Conservation (phyloP, 2,797 vertebrate genomes). For the Enteromius argenteus region DNA sequence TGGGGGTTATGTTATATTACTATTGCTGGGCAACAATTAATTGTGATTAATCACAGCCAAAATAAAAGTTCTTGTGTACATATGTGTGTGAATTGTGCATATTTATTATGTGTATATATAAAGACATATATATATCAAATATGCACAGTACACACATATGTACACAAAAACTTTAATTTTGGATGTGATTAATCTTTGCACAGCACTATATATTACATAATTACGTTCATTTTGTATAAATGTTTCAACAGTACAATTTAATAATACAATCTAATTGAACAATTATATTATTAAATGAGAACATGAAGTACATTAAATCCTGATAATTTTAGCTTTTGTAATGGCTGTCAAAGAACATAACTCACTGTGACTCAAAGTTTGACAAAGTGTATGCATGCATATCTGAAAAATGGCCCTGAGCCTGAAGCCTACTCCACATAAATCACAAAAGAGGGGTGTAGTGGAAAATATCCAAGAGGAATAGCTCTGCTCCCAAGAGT, state of each 20-base stretch:
- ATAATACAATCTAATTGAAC: neutral
- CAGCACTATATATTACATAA: no score
- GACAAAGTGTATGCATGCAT: slow-evolving; percentile 19
- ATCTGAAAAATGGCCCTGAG: slow-evolving; percentile 34
- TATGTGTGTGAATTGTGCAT: no score
- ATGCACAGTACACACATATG: no score
- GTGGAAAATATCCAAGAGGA: slow-evolving; percentile 44
- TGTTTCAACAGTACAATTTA: neutral
- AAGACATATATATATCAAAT: no score
- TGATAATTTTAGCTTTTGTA: neutral
- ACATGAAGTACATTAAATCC: neutral
- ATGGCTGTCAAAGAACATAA: slow-evolving; percentile 15
- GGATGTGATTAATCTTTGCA: no score
- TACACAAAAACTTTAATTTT: no score
- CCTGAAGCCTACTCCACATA: slow-evolving; percentile 35
- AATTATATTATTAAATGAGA: neutral
- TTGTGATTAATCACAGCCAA: no score
- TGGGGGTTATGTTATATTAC: neutral
- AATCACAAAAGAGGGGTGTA: slow-evolving; percentile 49
- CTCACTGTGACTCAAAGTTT: slow-evolving; percentile 6
- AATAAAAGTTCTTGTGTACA: no score
- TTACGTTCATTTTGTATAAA: neutral
- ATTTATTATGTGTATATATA: no score
- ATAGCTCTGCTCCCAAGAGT: slow-evolving; percentile 55
- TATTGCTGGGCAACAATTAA: no score